Evolutionary conservation across 2,113 vertebrate species (phyloP), one percentile per base, ranked within the genome.

Genomic region (Oryzias melastigma): DNA sequence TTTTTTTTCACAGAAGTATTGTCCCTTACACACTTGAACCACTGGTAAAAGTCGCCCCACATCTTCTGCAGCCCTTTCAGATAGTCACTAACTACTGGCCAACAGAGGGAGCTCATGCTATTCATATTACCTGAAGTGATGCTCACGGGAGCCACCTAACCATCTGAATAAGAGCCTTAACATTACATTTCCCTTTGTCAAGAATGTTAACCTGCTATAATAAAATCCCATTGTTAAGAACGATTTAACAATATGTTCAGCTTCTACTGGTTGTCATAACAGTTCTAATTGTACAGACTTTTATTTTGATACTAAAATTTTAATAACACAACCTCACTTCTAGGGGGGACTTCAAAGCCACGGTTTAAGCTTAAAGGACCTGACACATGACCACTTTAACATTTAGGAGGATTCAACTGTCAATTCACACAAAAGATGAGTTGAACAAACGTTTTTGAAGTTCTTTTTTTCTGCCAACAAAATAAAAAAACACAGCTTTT

Each of bases 41-140:
- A 27, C 65, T 7, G 5, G 41, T 53, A 67, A 74, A 63, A 67
- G 61, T 67, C 64, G 50, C 62, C 52, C 48, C 20, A 62, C 22
- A 29, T 57, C 20, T 58, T 14, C 49, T 58, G 56, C 1, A 3
- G 66, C 18, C 57, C 22, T 0, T 35, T 12, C 35, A 35, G 10
- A 0, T 1, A 1, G 14, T 54, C 62, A 22, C 35, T 4, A 1
- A 5, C 1, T 0, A 1, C 12, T 13, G 19, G 19, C 87, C 92
- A 81, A 89, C 74, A 91, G 92, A 92, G 90, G 90, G 86, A 80
- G 85, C 87, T 83, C 77, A 83, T 68, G 88, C 72, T 85, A 61
- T 89, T 80, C 73, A 57, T 68, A 62, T 84, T 55, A 80, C 35
- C 18, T 5, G n/a, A 7, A 35, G 59, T 41, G 22, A 8, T 0